Percentiles rank a stretch among this genome's conserved stretches.
These are phyloP conservation scores for Lypha dubia DNA, from an alignment of 2,888 invertebrate genomes.

Conservation along the genomic window DNA sequence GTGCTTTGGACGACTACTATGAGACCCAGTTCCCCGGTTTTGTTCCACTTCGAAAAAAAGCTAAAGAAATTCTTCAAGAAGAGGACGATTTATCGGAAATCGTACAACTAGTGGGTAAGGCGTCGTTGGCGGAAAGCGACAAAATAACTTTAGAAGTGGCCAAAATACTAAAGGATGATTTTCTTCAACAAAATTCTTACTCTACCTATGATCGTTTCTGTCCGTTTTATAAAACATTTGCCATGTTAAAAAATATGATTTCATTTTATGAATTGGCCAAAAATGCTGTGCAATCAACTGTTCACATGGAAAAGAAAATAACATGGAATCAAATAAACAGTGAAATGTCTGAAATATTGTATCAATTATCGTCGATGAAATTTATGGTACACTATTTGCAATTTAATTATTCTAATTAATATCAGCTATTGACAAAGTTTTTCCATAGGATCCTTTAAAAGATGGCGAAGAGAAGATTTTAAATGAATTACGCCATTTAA, in stretches of 20 bases:
- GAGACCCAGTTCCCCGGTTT: slow-evolving; percentile 99
- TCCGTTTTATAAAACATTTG: slow-evolving; percentile 99
- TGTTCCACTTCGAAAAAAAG: slow-evolving; percentile 96
- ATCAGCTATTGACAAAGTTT: not conserved
- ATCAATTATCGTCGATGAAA: slow-evolving; percentile 99
- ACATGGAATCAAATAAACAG: slow-evolving; percentile 99
- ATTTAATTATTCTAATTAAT: not conserved
- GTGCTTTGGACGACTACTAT: slow-evolving; percentile 98
- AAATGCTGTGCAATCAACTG: slow-evolving; percentile 96
- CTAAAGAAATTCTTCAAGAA: slow-evolving; percentile 96
- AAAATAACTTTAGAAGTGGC: slow-evolving; percentile 99
- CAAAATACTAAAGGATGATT: slow-evolving; percentile 98
- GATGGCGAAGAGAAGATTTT: slow-evolving; percentile 98
- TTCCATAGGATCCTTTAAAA: slow-evolving; percentile 95
- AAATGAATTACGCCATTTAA: slow-evolving; percentile 96
- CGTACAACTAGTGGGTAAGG: slow-evolving; percentile 99
- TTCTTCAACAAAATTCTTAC: slow-evolving; percentile 99
- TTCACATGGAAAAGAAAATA: slow-evolving; percentile 96
- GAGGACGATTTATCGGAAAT: slow-evolving; percentile 99
- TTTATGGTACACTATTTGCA: slow-evolving; percentile 91
- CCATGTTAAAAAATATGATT: slow-evolving; percentile 99
- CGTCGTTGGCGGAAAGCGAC: slow-evolving; percentile 98
- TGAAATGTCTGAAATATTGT: slow-evolving; percentile 96
- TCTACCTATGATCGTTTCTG: slow-evolving; percentile 98
- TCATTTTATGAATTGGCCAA: slow-evolving; percentile 98